Evolutionary conservation across 2,888 invertebrate genomes (phyloP), one percentile per base, ranked within the genome.

Genomic region (Dryomyza anilis): DNA sequence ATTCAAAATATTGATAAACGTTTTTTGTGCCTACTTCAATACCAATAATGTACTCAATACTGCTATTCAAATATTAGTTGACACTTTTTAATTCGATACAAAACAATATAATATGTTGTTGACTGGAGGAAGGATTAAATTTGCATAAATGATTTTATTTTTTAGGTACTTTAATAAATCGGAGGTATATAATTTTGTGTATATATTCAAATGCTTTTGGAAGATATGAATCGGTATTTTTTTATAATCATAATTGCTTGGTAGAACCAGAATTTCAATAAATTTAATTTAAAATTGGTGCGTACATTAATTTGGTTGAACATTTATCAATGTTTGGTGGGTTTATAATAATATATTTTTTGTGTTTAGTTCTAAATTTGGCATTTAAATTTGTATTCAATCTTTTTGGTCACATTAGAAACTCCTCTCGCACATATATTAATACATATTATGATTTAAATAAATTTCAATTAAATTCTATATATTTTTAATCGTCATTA

Each of bases 311-410:
- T n/a, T n/a, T n/a, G n/a, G n/a, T n/a, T n/a, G n/a, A n/a, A n/a
- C n/a, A n/a, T n/a, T n/a, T n/a, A n/a, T n/a, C n/a, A n/a, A n/a
- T n/a, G n/a, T n/a, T n/a, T n/a, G n/a, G n/a, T n/a, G n/a, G n/a
- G n/a, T 16, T 45, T 43, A 46, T 30, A 45, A 29, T 46, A n/a
- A 43, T 27, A 60, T 67, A 66, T 66, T 66, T 66, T 70, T 43
- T 60, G 29, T n/a, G 64, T 33, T 64, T 27, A 57, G 53, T 55
- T 64, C 48, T 52, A 30, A 63, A 59, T 64, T 68, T 67, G 59
- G 55, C 55, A 67, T 55, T 61, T 52, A 46, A 29, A 46, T 45
- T 46, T 29, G 55, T 55, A 19, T 55, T 23, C 21, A 33, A 36
- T 36, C 33, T 36, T 19, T 46, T 33, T 21, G 8, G 33, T 55